A percentile compares a stretch with the other conserved stretches of the same genome.
Conservation (phyloP, 2,888 invertebrate species). For the Melitaea athalia region DNA sequence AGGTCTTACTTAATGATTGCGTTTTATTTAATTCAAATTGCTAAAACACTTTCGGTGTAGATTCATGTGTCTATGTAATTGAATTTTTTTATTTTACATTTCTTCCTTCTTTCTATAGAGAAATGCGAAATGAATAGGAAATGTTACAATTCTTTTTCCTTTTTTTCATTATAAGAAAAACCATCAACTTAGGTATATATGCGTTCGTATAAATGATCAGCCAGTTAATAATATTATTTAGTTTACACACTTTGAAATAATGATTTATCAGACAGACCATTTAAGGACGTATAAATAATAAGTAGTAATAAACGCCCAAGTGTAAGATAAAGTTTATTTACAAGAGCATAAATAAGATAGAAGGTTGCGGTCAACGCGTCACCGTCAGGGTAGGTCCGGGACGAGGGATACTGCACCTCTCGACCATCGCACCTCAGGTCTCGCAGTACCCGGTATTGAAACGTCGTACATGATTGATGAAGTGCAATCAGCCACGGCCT, state of each 20-base stretch:
- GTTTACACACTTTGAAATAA: neutral
- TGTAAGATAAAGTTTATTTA: constrained; percentile 67
- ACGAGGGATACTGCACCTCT: constrained; percentile 49
- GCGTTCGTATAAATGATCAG: no score
- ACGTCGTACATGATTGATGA: constrained; percentile 57
- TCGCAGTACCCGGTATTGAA: constrained; percentile 49
- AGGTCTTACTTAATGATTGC: constrained; percentile 47
- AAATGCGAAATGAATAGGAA: no score
- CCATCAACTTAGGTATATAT: no score
- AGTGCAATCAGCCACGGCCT: constrained; percentile 47
- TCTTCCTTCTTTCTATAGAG: no score
- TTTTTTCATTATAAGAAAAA: no score
- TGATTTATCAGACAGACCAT: constrained; percentile 25
- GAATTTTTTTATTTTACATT: no score
- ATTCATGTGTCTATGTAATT: constrained; percentile 14
- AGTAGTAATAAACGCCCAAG: constrained; percentile 51
- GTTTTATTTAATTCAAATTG: constrained; percentile 22
- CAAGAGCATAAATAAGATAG: constrained; percentile 69
- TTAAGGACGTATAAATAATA: constrained; percentile 51
- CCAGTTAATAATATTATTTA: no score
- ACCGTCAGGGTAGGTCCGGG: constrained; percentile 74
- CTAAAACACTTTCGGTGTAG: constrained; percentile 40
- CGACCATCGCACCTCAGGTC: constrained; percentile 8
- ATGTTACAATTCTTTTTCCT: no score
- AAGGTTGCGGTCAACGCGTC: constrained; percentile 64